Base-by-base conservation (phyloP, 2,888 invertebrate genomes). In the Torymus tubicola region DNA sequence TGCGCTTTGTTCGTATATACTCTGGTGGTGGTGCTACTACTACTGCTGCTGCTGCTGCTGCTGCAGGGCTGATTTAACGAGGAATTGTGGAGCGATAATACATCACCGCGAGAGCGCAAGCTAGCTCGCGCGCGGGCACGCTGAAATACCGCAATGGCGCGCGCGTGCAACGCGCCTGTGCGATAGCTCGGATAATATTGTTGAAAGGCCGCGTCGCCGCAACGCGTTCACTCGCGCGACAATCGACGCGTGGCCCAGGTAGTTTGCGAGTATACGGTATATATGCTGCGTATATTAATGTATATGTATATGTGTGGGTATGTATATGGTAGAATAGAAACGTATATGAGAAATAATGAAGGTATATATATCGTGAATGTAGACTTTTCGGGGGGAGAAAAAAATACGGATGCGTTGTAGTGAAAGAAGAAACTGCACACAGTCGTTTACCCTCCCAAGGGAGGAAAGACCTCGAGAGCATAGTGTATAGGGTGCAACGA, bases 61-160 rank as follows among this genome's bases (percentile, higher is more conserved):
- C 42, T 8, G 14, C 70, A 53, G 50, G 68, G 76, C 76, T 81
- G 73, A 81, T 81, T 81, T 81, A 81, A 81, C 78, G 78, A 81
- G 81, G 60, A 81, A 81, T 81, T 70, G 78, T 70, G 77, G 73
- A 81, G 65, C 73, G 81, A 81, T 68, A 60, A 77, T 81, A 81
- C 81, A 74, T 78, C 70, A 72, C 72, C 72, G 61, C 70, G 67
- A 65, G 60, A 65, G 60, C 65, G 70, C 80, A 67, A 75, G 21
- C 21, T 69, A 70, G 60, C 70, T 63, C 73, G 55, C 16, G 72
- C 21, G 21, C 21, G 21, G 1, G 2, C 21, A 21, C 31, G 67
- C 55, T 57, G 80, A 71, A 80, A 75, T 61, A 67, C 67, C 65
- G 75, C 80, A 67, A 75, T 70, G 75, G 60, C 70, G 70, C 70